Evolutionary conservation across 2,797 vertebrate species (phyloP).

Genomic region (Molossus alvarezi): DNA sequence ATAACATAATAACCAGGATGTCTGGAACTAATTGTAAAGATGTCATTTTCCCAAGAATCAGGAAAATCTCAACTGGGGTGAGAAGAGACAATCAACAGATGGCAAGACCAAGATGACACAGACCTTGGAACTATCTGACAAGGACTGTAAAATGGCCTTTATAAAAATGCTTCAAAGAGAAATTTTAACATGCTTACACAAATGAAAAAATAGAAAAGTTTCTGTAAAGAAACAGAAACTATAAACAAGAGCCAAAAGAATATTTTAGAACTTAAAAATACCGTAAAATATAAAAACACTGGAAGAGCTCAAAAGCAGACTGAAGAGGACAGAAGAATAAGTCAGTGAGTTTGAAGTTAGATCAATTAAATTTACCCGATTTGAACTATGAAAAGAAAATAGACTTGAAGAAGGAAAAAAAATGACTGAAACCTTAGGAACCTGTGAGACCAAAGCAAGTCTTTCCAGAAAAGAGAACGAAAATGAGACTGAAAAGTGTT

Average conservation of each 20-base stretch:
- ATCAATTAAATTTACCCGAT: background rate
- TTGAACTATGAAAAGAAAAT: background rate
- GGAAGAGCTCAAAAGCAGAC: background rate
- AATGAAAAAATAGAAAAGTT: constrained; percentile 1
- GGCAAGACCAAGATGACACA: background rate
- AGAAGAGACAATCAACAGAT: constrained; percentile 60
- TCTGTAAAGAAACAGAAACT: constrained; percentile 4
- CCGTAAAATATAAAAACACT: constrained; percentile 33
- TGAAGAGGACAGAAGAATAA: background rate
- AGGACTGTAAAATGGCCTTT: background rate
- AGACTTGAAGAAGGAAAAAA: background rate
- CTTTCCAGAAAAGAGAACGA: background rate
- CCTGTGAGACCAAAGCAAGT: background rate
- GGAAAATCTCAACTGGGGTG: constrained; percentile 16
- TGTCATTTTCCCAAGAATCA: background rate
- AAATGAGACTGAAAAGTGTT: background rate
- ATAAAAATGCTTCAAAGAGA: constrained; percentile 10
- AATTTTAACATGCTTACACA: background rate
- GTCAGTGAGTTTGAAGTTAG: background rate
- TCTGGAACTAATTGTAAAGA: constrained; percentile 56
- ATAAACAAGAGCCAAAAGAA: constrained; percentile 22
- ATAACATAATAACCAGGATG: background rate
- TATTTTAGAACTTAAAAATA: constrained; percentile 5
- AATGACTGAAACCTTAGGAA: background rate
- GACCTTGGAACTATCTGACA: background rate